Percentiles rank a stretch among this genome's conserved stretches.
Evolutionary conservation across 2,888 invertebrate species (phyloP).

Genomic region (Bibio marci): DNA sequence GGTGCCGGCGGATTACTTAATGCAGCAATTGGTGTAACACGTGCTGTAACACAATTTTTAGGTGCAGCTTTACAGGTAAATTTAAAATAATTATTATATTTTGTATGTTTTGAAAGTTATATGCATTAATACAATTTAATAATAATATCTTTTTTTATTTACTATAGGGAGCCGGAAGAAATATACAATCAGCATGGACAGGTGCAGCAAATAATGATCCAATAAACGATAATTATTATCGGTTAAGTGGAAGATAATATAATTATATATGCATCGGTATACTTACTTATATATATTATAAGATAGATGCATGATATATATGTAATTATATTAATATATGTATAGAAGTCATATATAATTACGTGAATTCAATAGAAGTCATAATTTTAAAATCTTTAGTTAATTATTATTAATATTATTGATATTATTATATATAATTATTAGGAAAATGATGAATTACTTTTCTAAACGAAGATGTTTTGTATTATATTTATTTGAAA

Average conservation of each 20-base stretch:
- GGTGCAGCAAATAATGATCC: neutral
- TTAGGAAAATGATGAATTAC: too few relatives aligned
- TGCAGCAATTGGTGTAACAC: conserved; percentile 58
- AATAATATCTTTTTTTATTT: neutral
- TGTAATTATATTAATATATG: too few relatives aligned
- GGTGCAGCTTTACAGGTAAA: conserved; percentile 58
- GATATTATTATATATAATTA: too few relatives aligned
- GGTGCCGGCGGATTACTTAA: conserved; percentile 32
- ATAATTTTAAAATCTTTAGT: conserved; percentile 5
- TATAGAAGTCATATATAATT: conserved; percentile 2
- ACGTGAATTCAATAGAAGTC: conserved; percentile 5
- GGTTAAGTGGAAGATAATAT: conserved; percentile 23
- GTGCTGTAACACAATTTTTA: conserved; percentile 60
- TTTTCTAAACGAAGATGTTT: too few relatives aligned
- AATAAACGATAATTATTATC: conserved; percentile 29
- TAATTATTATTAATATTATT: neutral
- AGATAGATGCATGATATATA: too few relatives aligned
- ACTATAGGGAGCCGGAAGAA: conserved; percentile 3
- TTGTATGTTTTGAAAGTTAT: neutral
- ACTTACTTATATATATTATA: too few relatives aligned
- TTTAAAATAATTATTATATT: neutral
- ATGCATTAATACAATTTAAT: neutral
- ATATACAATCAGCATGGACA: conserved; percentile 2
- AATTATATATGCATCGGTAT: too few relatives aligned
- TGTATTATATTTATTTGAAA: too few relatives aligned